phyloP scores from a whole-genome alignment of 2,797 vertebrate genomes.

The Oreortyx pictus region DNA sequence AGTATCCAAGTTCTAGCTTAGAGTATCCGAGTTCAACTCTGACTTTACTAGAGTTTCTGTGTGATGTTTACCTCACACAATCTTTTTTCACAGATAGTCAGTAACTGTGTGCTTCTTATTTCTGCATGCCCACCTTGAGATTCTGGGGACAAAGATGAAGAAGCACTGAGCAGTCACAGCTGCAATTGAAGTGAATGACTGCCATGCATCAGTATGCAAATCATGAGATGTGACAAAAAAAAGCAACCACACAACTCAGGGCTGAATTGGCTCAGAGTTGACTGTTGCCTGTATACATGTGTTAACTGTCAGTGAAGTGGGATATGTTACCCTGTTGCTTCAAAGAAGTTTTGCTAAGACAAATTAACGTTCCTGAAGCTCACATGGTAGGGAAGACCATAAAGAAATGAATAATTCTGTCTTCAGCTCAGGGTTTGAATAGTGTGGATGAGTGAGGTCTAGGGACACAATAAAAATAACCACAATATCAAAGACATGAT shows the following conservation, averaged over 20 bases:
- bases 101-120: background rate
- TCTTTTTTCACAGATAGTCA: background rate
- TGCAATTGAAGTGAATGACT: background rate
- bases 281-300: background rate
- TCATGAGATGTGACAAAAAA: background rate
- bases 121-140: background rate
- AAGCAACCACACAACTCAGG: background rate
- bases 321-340: slow-evolving; percentile 12
- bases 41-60: background rate
- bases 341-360: background rate
- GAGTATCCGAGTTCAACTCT: background rate
- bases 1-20: background rate
- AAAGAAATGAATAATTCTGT: slow-evolving; percentile 34
- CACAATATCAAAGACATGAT: background rate
- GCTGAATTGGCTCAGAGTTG: background rate
- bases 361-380: slow-evolving; percentile 27
- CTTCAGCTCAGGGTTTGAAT: background rate
- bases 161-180: background rate
- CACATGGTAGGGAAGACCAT: background rate
- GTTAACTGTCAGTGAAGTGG: background rate
- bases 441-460: background rate
- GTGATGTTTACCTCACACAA: background rate
- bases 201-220: background rate
- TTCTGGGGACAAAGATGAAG: background rate
- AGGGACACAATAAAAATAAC: background rate